phyloP scores from a whole-genome alignment of 1,140 invertebrate species.

The Brachionus asplanchnoidis region DNA sequence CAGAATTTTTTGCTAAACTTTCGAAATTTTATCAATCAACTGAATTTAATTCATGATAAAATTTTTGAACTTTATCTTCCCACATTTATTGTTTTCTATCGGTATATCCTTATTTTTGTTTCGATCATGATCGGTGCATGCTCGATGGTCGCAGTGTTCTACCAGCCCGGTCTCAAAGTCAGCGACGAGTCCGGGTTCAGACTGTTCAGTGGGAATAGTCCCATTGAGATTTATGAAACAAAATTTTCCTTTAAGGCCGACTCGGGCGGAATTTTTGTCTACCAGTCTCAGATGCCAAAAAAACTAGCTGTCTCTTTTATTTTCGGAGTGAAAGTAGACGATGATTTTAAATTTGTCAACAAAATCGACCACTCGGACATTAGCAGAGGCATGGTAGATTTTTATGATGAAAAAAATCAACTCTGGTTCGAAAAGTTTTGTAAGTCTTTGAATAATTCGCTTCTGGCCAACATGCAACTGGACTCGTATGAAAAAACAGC shows the following conservation, averaged over 20 bases:
- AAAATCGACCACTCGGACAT: neutral
- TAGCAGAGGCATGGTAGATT: neutral
- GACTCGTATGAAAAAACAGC: conserved; percentile 2
- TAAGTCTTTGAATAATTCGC: neutral
- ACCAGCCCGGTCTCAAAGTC: neutral
- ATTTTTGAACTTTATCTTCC: conserved; percentile 18
- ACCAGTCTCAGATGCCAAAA: neutral
- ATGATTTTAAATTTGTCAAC: neutral
- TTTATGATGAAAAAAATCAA: conserved; percentile 35
- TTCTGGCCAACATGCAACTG: neutral
- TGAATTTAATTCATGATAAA: conserved; percentile 8
- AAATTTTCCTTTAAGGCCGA: neutral
- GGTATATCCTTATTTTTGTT: neutral
- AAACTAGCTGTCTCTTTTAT: neutral
- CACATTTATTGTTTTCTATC: conserved; percentile 19
- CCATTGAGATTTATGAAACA: neutral
- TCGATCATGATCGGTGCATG: neutral
- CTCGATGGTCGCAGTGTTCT: neutral
- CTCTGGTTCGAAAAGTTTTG: conserved; percentile 33
- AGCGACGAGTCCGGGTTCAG: neutral
- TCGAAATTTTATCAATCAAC: neutral
- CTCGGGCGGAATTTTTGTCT: neutral
- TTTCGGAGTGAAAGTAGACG: neutral
- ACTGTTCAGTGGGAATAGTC: neutral
- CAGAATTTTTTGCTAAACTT: neutral